Percentiles rank a stretch among this genome's conserved stretches.
phyloP scores from a whole-genome alignment of 1,140 invertebrate genomes.

The Dendroctonus valens region DNA sequence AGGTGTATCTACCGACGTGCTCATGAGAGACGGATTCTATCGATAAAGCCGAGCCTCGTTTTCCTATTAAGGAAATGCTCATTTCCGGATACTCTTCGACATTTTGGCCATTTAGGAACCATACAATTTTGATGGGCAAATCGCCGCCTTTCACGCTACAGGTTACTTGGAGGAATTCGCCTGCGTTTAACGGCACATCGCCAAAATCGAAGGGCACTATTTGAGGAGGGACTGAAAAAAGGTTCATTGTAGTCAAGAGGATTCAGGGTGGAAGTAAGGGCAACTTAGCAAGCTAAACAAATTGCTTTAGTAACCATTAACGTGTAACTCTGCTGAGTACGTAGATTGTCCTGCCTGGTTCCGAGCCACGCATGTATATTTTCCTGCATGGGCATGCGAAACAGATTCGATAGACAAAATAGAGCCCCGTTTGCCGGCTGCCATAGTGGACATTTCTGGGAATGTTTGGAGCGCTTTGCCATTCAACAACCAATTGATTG shows the following conservation, averaged over 20 bases:
- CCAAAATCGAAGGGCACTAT: slow-evolving; percentile 67
- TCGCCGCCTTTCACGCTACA: slow-evolving; percentile 72
- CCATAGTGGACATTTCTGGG: slow-evolving; percentile 43
- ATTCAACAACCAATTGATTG: slow-evolving; percentile 60
- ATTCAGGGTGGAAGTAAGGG: neutral
- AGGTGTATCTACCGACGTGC: slow-evolving; percentile 65
- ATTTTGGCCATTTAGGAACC: slow-evolving; percentile 61
- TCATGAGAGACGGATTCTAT: slow-evolving; percentile 71
- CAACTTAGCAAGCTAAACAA: slow-evolving; percentile 4
- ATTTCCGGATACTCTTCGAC: slow-evolving; percentile 45
- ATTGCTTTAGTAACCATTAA: slow-evolving; percentile 54
- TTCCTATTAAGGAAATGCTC: slow-evolving; percentile 38
- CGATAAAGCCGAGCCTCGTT: slow-evolving; percentile 53
- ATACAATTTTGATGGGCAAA: slow-evolving; percentile 57
- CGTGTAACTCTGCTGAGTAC: slow-evolving; percentile 64
- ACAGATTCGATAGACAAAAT: slow-evolving; percentile 74
- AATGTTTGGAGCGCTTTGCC: slow-evolving; percentile 50
- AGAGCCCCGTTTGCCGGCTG: slow-evolving; percentile 66
- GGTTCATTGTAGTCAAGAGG: neutral
- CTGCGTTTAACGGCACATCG: slow-evolving; percentile 64
- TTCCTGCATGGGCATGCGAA: slow-evolving; percentile 71
- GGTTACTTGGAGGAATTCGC: slow-evolving; percentile 68
- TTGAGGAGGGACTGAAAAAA: slow-evolving; percentile 60
- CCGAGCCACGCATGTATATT: slow-evolving; percentile 74
- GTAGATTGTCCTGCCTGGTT: slow-evolving; percentile 71